A percentile compares a stretch with the other conserved stretches of the same genome.
phyloP scores from a whole-genome alignment of 2,113 vertebrate genomes.

The Amphiprion ocellaris region DNA sequence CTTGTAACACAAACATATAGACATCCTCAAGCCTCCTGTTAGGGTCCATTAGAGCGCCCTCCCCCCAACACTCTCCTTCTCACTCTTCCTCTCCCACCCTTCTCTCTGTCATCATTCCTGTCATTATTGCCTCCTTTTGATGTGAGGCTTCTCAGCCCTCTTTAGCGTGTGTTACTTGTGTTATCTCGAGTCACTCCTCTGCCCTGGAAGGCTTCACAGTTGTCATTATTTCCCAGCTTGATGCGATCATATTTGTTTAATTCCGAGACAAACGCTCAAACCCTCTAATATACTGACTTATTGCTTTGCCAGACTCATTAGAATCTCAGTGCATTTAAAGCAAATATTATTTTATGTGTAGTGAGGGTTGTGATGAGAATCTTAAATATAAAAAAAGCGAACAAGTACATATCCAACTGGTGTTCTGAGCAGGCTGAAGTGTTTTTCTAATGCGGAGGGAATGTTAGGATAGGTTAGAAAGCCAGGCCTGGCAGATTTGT shows the following conservation, averaged over 20 bases:
- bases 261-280: constrained; percentile 65
- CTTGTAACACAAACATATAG: constrained; percentile 84
- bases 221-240: constrained; percentile 71
- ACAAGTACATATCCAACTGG: constrained; percentile 30
- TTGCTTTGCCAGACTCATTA: constrained; percentile 36
- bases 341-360: constrained; percentile 28
- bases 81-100: constrained; percentile 62
- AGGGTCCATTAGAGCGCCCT: constrained; percentile 73
- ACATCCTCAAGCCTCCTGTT: constrained; percentile 79
- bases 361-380: constrained; percentile 49
- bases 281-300: constrained; percentile 42
- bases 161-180: constrained; percentile 80
- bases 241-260: constrained; percentile 79
- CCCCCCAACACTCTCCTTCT: constrained; percentile 59
- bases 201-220: constrained; percentile 78
- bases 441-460: constrained; percentile 47
- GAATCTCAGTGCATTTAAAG: constrained; percentile 47
- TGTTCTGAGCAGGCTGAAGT: constrained; percentile 36
- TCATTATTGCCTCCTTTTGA: constrained; percentile 87
- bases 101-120: constrained; percentile 85
- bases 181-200: constrained; percentile 75
- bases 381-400: not conserved
- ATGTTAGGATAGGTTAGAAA: constrained; percentile 50
- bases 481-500: constrained; percentile 44
- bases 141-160: constrained; percentile 81